Conservation (phyloP, 2,888 invertebrate genomes). For the Sinopyrophorus schimmeli region DNA sequence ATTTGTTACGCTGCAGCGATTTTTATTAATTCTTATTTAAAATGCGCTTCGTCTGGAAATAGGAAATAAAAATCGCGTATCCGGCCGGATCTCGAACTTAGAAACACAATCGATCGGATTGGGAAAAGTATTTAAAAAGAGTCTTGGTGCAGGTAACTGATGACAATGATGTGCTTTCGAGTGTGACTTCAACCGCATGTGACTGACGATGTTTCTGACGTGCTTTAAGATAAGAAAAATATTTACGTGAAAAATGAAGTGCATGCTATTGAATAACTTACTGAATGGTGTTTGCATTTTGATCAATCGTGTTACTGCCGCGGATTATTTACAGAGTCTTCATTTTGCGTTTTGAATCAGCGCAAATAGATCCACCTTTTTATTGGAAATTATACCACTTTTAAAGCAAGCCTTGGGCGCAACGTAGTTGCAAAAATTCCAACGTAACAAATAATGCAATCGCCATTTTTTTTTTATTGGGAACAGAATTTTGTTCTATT, state of each 20-base stretch:
- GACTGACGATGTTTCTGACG: conserved; percentile 42
- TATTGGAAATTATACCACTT: too few relatives aligned
- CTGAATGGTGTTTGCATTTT: conserved; percentile 37
- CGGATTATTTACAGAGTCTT: too few relatives aligned
- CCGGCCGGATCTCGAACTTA: too few relatives aligned
- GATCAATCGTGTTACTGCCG: conserved; percentile 23
- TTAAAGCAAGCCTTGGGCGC: too few relatives aligned
- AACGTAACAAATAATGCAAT: too few relatives aligned
- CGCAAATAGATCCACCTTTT: too few relatives aligned
- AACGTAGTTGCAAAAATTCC: too few relatives aligned
- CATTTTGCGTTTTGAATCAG: too few relatives aligned
- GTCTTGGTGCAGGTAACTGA: conserved; percentile 35
- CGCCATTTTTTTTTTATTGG: too few relatives aligned
- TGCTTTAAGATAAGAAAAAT: conserved; percentile 39
- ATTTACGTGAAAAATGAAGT: conserved; percentile 43
- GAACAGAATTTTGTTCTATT: too few relatives aligned
- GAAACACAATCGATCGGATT: too few relatives aligned
- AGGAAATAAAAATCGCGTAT: conserved; percentile 1
- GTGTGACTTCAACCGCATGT: conserved; percentile 40
- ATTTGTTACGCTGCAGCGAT: conserved; percentile 12
- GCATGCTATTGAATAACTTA: conserved; percentile 45
- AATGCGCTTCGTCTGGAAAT: neutral
- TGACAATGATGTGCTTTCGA: conserved; percentile 37
- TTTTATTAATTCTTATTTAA: conserved; percentile 13
- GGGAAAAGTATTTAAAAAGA: conserved; percentile 3